Evolutionary conservation across 2,113 vertebrate genomes (phyloP).

Genomic region (Syngnathus floridae): DNA sequence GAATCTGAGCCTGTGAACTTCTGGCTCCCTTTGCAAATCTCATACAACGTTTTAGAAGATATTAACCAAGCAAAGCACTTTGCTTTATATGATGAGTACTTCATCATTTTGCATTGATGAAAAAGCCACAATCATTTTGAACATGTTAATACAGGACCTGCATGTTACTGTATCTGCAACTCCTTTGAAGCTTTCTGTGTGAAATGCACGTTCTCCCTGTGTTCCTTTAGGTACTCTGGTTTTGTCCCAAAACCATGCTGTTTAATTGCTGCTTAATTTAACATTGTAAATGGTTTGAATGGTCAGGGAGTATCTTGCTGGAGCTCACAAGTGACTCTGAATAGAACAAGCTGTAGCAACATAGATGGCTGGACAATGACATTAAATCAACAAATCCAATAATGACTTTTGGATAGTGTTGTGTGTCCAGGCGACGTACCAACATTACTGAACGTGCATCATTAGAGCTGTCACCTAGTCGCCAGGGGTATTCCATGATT

Average conservation of each 20-base stretch:
- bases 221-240: not conserved
- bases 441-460: not conserved
- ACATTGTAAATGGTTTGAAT: not conserved
- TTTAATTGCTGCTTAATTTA: not conserved
- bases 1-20: constrained; percentile 39
- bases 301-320: not conserved
- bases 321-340: not conserved
- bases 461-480: not conserved
- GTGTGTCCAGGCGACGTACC: not conserved
- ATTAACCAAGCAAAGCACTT: constrained; percentile 16
- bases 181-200: not conserved
- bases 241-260: not conserved
- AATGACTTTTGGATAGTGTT: not conserved
- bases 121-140: not conserved
- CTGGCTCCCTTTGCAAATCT: constrained; percentile 27
- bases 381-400: not conserved
- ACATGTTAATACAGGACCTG: not conserved
- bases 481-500: not conserved
- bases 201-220: not conserved
- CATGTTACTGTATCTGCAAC: too few relatives aligned
- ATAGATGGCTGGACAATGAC: not conserved
- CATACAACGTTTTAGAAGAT: constrained; percentile 45
- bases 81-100: not conserved
- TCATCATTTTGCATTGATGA: not conserved
- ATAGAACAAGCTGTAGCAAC: not conserved